Percentiles rank a stretch among this genome's conserved stretches.
phyloP scores from a whole-genome alignment of 1,140 invertebrate genomes.

The Onthophagus taurus region DNA sequence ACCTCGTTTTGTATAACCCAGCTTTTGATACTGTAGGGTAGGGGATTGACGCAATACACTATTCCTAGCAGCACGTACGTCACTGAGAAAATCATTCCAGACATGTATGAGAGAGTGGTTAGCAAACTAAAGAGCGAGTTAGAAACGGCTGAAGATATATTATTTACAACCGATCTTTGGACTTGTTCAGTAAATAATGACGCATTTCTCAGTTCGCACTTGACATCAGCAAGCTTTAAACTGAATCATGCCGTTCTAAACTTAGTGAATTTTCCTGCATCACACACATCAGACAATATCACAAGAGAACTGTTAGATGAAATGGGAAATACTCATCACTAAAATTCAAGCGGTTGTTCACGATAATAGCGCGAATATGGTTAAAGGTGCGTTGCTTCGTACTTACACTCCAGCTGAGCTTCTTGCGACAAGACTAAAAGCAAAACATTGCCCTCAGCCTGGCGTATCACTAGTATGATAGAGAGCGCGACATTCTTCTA shows the following conservation, averaged over 20 bases:
- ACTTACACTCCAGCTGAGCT: conserved; percentile 2
- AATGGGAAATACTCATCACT: neutral
- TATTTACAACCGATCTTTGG: neutral
- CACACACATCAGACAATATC: conserved; percentile 4
- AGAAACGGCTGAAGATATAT: neutral
- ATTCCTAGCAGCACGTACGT: neutral
- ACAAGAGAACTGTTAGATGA: neutral
- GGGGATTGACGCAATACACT: conserved; percentile 1
- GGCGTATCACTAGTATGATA: no score
- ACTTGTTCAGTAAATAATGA: neutral
- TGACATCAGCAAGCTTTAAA: neutral
- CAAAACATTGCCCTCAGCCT: no score
- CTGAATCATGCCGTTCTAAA: conserved; percentile 2
- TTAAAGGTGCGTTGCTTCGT: conserved; percentile 2
- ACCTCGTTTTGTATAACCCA: conserved; percentile 1
- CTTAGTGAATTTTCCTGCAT: neutral
- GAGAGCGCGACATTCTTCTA: no score
- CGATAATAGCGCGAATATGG: conserved; percentile 2
- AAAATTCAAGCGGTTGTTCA: conserved; percentile 6
- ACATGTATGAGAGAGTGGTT: conserved; percentile 4
- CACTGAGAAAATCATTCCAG: conserved; percentile 2
- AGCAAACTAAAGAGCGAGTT: neutral
- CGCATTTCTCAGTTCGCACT: neutral
- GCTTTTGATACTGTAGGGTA: conserved; percentile 1
- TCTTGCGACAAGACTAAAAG: no score